Base-by-base conservation (phyloP, 2,888 invertebrate species). In the Calameuta idolon region DNA sequence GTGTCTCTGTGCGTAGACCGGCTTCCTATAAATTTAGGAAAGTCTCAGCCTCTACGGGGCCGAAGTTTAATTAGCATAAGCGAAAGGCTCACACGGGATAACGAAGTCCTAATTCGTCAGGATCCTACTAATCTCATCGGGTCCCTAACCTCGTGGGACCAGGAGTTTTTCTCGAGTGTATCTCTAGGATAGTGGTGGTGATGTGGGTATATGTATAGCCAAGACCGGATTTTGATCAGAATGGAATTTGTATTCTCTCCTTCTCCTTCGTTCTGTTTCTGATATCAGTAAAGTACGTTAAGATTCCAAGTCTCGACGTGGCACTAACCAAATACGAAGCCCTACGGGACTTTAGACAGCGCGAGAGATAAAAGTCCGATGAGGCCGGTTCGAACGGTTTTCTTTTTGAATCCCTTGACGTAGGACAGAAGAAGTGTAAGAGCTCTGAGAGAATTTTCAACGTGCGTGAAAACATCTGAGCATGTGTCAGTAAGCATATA, bases 331-430 rank as follows among this genome's bases (percentile, higher is more conserved):
- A 33, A 71, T 15, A 15, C 71, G 33, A 34, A 31, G 71, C 71
- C 31, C 12, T 34, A 71, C 33, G 71, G 71, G 34, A 71, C 71
- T 71, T 71, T 34, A 9, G 71, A 71, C 71, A 34, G 71, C 33
- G 5, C 33, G 5, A 55, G 23, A 71, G 71, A 71, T 71, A 71
- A 71, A 71, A 71, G 31, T 71, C 71, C 71, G 33, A 23, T 34
- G 71, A 34, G 31, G 71, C 31, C 71, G 71, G 71, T 71, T n/a
- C 71, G 71, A 12, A 33, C 71, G 31, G 31, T 71, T 71, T 69
- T 23, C 31, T 69, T 40, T 40, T 40, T 40, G 31, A 71, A 15
- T 71, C 11, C 31, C 71, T 34, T 12, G 33, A 34, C 12, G 71
- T 9, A 33, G 71, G 71, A 11, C 31, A 34, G 33, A 15, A 71